Conservation (phyloP, 1,140 invertebrate genomes). For the Lordiphosa mommai region DNA sequence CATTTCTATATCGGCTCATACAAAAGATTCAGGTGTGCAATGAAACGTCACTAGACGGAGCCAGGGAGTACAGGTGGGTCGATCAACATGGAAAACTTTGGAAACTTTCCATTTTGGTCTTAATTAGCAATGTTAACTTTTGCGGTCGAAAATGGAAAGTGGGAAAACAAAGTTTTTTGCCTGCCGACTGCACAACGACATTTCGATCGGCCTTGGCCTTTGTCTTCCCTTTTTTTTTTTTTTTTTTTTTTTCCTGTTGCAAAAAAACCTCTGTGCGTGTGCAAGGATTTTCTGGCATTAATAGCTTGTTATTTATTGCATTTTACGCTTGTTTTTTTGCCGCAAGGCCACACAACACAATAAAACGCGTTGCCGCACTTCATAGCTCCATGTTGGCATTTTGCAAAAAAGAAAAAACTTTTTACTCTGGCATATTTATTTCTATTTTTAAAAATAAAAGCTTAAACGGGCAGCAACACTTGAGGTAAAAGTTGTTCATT, state of each 20-base stretch:
- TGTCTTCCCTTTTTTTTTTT: slow-evolving; percentile 18
- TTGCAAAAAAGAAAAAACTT: slow-evolving; percentile 32
- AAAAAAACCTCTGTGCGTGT: slow-evolving; percentile 39
- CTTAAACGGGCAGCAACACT: neutral
- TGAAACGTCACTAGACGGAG: slow-evolving; percentile 36
- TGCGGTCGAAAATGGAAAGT: slow-evolving; percentile 19
- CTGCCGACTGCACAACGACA: slow-evolving; percentile 44
- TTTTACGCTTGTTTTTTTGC: slow-evolving; percentile 41
- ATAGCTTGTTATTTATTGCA: slow-evolving; percentile 71
- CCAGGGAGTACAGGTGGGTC: slow-evolving; percentile 41
- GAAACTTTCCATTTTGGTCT: slow-evolving; percentile 20
- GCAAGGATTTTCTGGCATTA: slow-evolving; percentile 55
- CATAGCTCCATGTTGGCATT: slow-evolving; percentile 14
- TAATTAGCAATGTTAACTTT: slow-evolving; percentile 58
- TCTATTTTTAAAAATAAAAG: slow-evolving; percentile 37
- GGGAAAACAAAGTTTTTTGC: slow-evolving; percentile 49
- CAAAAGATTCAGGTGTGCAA: slow-evolving; percentile 66
- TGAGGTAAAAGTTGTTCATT: slow-evolving; percentile 20
- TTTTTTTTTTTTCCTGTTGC: slow-evolving; percentile 8
- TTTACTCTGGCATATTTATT: slow-evolving; percentile 34
- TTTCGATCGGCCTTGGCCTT: slow-evolving; percentile 65
- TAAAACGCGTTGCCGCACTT: slow-evolving; percentile 30
- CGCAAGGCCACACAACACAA: slow-evolving; percentile 51
- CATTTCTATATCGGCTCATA: slow-evolving; percentile 57
- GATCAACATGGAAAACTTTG: slow-evolving; percentile 5